Conservation (phyloP, 2,888 invertebrate species). For the Neoascia interrupta region DNA sequence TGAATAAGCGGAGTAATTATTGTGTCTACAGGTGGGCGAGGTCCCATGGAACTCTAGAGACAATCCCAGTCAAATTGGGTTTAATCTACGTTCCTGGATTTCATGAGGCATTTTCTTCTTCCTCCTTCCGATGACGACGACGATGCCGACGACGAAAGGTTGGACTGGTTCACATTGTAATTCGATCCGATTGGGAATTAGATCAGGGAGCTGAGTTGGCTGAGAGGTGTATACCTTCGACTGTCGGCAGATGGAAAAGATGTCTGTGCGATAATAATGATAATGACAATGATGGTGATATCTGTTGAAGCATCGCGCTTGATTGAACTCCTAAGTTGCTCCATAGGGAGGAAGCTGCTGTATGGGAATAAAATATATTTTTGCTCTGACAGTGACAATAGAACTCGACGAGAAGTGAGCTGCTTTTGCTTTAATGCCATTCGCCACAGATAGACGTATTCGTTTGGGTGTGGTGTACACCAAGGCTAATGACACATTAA, state of each 20-base stretch:
- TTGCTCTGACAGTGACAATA: too few species aligned
- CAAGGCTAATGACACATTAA: conserved; percentile 41
- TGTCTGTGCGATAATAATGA: conserved; percentile 4
- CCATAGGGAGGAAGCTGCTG: background rate
- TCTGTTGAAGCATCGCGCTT: conserved; percentile 28
- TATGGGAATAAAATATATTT: conserved; percentile 9
- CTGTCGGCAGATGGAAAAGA: conserved; percentile 5
- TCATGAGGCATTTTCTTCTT: background rate
- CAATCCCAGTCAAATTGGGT: conserved; percentile 29
- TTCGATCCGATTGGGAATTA: conserved; percentile 62
- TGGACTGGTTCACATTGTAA: conserved; percentile 46
- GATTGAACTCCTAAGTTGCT: conserved; percentile 50
- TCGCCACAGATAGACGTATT: conserved; percentile 40
- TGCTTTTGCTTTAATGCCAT: too few species aligned
- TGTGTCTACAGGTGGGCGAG: conserved; percentile 25
- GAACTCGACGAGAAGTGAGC: too few species aligned
- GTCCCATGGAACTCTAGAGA: background rate
- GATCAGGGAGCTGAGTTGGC: conserved; percentile 54
- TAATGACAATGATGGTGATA: conserved; percentile 20
- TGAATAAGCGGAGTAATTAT: conserved; percentile 46
- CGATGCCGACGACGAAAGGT: too few species aligned
- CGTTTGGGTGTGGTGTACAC: background rate
- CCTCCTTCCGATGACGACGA: conserved; percentile 4
- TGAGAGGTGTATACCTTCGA: conserved; percentile 19
- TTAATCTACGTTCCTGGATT: conserved; percentile 16